Conservation (phyloP, 2,888 invertebrate genomes). For the Autographa pulchrina region DNA sequence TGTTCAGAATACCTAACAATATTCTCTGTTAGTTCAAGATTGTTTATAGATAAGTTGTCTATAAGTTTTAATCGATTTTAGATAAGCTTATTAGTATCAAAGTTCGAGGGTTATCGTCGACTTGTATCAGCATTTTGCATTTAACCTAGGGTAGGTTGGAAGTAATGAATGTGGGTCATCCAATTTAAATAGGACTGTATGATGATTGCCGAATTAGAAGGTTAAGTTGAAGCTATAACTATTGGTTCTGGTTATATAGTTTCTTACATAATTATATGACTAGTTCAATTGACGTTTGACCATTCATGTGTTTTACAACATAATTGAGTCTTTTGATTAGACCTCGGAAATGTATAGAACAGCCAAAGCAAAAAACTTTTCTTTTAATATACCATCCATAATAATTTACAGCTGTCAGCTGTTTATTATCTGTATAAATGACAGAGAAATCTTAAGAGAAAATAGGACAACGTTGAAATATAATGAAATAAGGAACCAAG, state of each 20-base stretch:
- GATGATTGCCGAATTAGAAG: not conserved
- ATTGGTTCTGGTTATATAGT: too few relatives aligned
- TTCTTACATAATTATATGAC: too few relatives aligned
- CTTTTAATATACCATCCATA: too few relatives aligned
- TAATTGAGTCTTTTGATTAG: too few relatives aligned
- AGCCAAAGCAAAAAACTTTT: too few relatives aligned
- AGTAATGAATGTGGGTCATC: not conserved
- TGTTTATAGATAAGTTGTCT: not conserved
- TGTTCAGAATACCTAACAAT: not conserved
- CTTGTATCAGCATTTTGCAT: not conserved
- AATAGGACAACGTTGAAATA: too few relatives aligned
- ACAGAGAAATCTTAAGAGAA: too few relatives aligned
- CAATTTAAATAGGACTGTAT: not conserved
- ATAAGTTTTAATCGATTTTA: conserved; percentile 1
- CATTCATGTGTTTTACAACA: too few relatives aligned
- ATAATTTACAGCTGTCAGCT: too few relatives aligned
- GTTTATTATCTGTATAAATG: too few relatives aligned
- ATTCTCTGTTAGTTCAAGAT: not conserved
- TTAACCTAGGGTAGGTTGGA: not conserved
- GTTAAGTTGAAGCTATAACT: not conserved
- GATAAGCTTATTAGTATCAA: not conserved
- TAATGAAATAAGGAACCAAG: not conserved
- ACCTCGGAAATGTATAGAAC: too few relatives aligned
- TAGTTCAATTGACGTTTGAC: too few relatives aligned
- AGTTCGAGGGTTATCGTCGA: not conserved